Percentiles rank a stretch among this genome's conserved stretches.
Evolutionary conservation across 1,140 invertebrate species (phyloP).

Genomic region (Ceratina calcarata): DNA sequence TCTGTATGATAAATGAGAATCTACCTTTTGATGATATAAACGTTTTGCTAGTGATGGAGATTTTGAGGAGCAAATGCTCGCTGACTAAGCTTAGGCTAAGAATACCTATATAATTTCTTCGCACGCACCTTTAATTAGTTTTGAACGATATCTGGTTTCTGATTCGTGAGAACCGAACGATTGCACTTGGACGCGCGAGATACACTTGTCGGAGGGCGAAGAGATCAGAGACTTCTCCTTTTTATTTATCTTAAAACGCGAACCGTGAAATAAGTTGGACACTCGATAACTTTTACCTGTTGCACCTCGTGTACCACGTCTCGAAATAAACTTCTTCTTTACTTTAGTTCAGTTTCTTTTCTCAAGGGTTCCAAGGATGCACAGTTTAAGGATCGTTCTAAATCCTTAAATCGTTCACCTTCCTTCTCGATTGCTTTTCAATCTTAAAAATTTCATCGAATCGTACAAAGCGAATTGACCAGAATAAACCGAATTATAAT

Average conservation of each 20-base stretch:
- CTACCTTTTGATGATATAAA: background rate
- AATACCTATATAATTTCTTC: slow-evolving; percentile 72
- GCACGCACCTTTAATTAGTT: slow-evolving; percentile 64
- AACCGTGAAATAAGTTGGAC: slow-evolving; percentile 54
- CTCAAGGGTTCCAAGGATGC: too few relatives aligned
- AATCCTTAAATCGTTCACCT: too few relatives aligned
- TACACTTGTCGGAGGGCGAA: too few relatives aligned
- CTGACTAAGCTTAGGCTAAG: slow-evolving; percentile 77
- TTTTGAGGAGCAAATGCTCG: slow-evolving; percentile 74
- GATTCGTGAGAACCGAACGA: too few relatives aligned
- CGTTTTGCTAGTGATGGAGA: slow-evolving; percentile 17
- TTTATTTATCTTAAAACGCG: slow-evolving; percentile 23
- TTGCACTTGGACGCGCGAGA: too few relatives aligned
- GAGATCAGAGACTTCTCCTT: background rate
- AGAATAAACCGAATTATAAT: too few relatives aligned
- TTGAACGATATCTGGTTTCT: background rate
- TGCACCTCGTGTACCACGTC: slow-evolving; percentile 60
- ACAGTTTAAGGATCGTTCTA: too few relatives aligned
- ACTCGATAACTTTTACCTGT: slow-evolving; percentile 73
- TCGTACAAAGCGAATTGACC: too few relatives aligned
- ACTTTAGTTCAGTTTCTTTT: too few relatives aligned
- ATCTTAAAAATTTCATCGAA: too few relatives aligned
- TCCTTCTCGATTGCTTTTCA: too few relatives aligned
- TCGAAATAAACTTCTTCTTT: slow-evolving; percentile 38
- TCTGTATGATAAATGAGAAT: too few relatives aligned